Conservation (phyloP, 2,888 invertebrate genomes). For the Noctuana brunneofusca region DNA sequence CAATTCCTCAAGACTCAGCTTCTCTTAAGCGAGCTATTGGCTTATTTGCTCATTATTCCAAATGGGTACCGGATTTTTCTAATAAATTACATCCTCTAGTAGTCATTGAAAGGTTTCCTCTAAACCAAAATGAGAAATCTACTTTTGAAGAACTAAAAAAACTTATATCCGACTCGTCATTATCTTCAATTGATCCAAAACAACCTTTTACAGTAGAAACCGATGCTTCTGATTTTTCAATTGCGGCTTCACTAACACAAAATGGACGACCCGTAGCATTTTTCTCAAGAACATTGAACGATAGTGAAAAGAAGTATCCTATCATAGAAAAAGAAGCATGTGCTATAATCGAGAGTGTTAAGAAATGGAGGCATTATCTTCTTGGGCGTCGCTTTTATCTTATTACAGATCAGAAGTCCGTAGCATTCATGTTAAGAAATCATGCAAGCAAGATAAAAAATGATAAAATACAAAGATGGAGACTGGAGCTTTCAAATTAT, state of each 20-base stretch:
- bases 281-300: constrained; percentile 6
- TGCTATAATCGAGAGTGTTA: constrained; percentile 13
- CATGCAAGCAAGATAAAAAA: constrained; percentile 14
- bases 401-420: constrained; percentile 17
- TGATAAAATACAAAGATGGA: constrained; percentile 21
- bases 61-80: constrained; percentile 11
- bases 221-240: constrained; percentile 16
- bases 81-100: constrained; percentile 9
- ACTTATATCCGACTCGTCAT: background rate
- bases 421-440: constrained; percentile 9
- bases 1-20: background rate
- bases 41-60: constrained; percentile 6
- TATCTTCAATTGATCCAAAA: background rate
- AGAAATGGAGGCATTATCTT: constrained; percentile 16
- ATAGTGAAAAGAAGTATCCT: constrained; percentile 12
- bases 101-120: background rate
- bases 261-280: constrained; percentile 13
- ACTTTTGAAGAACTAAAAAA: constrained; percentile 3
- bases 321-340: constrained; percentile 12
- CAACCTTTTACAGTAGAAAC: constrained; percentile 18
- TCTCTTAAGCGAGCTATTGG: constrained; percentile 5
- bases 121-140: background rate
- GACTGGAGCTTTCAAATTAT: constrained; percentile 4
- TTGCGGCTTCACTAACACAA: constrained; percentile 7
- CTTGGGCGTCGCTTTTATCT: constrained; percentile 6